A percentile compares a stretch with the other conserved stretches of the same genome.
Conservation (phyloP, 2,797 vertebrate genomes). For the Fistularia tabacaria region DNA sequence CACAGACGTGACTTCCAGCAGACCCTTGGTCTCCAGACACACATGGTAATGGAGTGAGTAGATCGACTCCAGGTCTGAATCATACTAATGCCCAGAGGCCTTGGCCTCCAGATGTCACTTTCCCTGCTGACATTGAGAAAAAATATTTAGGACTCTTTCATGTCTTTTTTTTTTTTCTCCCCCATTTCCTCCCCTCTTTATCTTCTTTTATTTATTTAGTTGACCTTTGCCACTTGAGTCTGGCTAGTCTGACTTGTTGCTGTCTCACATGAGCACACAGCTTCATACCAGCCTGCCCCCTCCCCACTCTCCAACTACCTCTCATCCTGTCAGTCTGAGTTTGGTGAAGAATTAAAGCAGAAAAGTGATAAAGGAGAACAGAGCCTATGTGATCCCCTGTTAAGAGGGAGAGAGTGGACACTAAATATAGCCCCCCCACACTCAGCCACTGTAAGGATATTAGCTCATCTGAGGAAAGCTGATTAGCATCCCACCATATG, state of each 20-base stretch:
- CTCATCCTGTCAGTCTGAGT: not conserved
- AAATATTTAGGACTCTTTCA: conserved; percentile 15
- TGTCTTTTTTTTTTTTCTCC: conserved; percentile 8
- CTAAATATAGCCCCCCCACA: conserved; percentile 65
- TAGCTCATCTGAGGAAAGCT: conserved; percentile 75
- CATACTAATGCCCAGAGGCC: conserved; percentile 40
- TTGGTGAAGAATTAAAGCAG: conserved; percentile 27
- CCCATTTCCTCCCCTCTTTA: not conserved
- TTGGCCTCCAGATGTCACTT: conserved; percentile 61
- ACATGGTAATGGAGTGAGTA: conserved; percentile 42
- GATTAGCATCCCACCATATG: conserved; percentile 69
- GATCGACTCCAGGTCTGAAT: conserved; percentile 56
- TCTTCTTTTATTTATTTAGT: not conserved
- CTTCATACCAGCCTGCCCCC: too few species aligned
- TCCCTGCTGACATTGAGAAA: conserved; percentile 39
- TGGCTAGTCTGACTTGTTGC: not conserved
- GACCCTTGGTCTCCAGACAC: conserved; percentile 49
- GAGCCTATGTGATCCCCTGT: conserved; percentile 59
- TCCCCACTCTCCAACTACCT: not conserved
- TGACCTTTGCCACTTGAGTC: not conserved
- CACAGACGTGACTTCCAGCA: conserved; percentile 49
- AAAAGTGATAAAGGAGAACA: conserved; percentile 39
- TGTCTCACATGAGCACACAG: not conserved
- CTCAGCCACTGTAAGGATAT: conserved; percentile 73
- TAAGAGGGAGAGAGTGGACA: conserved; percentile 67